Base-by-base conservation (phyloP, 2,888 invertebrate species). In the Drosophila prostipennis region DNA sequence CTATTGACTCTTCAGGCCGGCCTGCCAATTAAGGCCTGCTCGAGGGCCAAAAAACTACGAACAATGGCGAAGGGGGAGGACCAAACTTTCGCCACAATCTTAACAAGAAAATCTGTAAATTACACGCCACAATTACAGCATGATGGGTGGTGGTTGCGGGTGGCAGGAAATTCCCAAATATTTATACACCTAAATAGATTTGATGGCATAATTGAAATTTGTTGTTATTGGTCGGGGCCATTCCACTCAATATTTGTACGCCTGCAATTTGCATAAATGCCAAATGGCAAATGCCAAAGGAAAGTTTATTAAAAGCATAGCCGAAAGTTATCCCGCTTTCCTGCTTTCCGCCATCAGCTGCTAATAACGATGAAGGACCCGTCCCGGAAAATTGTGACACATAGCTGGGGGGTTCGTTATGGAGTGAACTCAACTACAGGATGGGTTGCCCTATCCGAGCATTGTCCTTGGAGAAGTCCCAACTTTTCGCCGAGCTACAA, bases 61-160 rank as follows among this genome's bases (percentile, higher is more conserved):
- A 56, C 76, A 82, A 79, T 79, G 63, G 61, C 48, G 48, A 56
- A 19, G 8, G n/a, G n/a, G 57, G n/a, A 7, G 19, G 16, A n/a
- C 36, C 68, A 73, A 82, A 87, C 70, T 77, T 84, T 85, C 61
- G 75, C 80, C 82, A 63, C 77, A 87, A 84, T 84, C 84, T 84
- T 80, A 80, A 84, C 87, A 80, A 75, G 82, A 77, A 87, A 87
- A 85, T 87, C 85, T 87, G 84, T 79, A 85, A 87, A 84, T 87
- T 84, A 84, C 76, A 85, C 80, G 77, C 77, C 75, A 32, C 60
- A 48, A 40, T 49, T 64, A 34, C 34, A 42, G 23, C 19, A 43
- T 13, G 55, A 36, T 11, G 19, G n/a, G 48, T 14, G 63, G 16
- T 42, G 42, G 29, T 29, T 7, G 19, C 2, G 29, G 29, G 2